Base-by-base conservation (phyloP, 2,797 vertebrate genomes). In the Lepidocolaptes lacrymiger region DNA sequence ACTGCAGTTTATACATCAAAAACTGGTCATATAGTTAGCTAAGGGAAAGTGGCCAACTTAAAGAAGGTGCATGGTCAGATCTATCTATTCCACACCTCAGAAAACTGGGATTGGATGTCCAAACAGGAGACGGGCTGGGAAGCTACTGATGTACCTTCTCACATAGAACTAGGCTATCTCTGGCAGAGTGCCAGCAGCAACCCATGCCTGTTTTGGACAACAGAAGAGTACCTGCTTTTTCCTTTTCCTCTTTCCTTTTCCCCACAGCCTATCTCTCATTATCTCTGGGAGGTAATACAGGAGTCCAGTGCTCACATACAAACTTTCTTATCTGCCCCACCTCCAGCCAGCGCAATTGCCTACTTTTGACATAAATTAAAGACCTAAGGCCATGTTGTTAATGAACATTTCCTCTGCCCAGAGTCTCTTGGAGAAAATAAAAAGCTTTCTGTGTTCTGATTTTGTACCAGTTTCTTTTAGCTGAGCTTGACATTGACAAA, bases 401-500 rank as follows among this genome's bases (percentile, higher is more conserved):
- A 85, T 49, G 68, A 16, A 37, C 14, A n/a, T 71, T 52, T 78
- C 62, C 13, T 68, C 14, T 84, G 19, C 59, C 43, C 64, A 54
- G 43, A 85, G 14, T 44, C 4, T 83, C 34, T 34, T 14, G 21
- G 41, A 66, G 68, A 80, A 20, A 67, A 79, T 91, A 96, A 96
- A 86, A 20, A 49, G 30, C 62, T 94, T 85, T 86, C 61, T 86
- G 17, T 91, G 24, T 62, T 96, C 71, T 82, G 4, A 88, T 91
- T 97, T 88, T 94, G 77, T 92, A 41, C 44, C 95, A 99, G 99
- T 98, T 99, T 93, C 97, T 99, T 90, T 97, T 99, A 56, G 98
- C 98, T 10, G 99, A 99, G 80, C 98, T 98, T 81, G 97, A 98
- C 89, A 98, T 99, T 64, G 96, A 97, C 76, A 96, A 97, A 8